A percentile compares a stretch with the other conserved stretches of the same genome.
phyloP scores from a whole-genome alignment of 2,888 invertebrate genomes.

The Rhagium mordax region DNA sequence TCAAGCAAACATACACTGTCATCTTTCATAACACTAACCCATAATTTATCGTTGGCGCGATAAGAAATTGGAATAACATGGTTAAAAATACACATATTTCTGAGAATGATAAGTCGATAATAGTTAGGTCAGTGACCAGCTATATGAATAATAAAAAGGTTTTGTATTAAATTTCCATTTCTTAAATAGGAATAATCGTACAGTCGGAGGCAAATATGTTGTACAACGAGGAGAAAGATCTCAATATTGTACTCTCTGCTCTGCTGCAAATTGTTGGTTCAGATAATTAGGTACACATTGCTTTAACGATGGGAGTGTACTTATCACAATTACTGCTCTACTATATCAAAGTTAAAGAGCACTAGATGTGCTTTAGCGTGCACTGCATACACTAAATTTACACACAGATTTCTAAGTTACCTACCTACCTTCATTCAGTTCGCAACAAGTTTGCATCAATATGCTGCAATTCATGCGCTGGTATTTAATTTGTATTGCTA shows the following conservation, averaged over 20 bases:
- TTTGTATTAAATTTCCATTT: not conserved
- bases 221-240: not conserved
- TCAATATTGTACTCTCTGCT: too few species aligned
- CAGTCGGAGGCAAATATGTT: not conserved
- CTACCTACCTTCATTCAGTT: not conserved
- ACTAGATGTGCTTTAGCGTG: not conserved
- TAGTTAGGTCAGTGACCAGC: conserved; percentile 25
- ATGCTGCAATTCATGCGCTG: not conserved
- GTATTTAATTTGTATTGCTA: not conserved
- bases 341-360: not conserved
- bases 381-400: not conserved
- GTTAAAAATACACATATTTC: conserved; percentile 33
- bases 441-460: not conserved
- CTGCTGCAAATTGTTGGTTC: not conserved
- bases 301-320: not conserved
- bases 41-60: conserved; percentile 21
- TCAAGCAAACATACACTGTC: conserved; percentile 4
- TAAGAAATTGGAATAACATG: conserved; percentile 32
- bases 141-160: conserved; percentile 20
- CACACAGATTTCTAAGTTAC: not conserved
- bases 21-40: conserved; percentile 34
- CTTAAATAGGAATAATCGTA: not conserved
- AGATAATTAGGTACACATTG: not conserved
- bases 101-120: conserved; percentile 27
- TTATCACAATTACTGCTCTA: not conserved